These are phyloP conservation scores for Ophthalmolycus amberensis DNA, from an alignment of 2,113 vertebrate genomes.

Conservation along the genomic window DNA sequence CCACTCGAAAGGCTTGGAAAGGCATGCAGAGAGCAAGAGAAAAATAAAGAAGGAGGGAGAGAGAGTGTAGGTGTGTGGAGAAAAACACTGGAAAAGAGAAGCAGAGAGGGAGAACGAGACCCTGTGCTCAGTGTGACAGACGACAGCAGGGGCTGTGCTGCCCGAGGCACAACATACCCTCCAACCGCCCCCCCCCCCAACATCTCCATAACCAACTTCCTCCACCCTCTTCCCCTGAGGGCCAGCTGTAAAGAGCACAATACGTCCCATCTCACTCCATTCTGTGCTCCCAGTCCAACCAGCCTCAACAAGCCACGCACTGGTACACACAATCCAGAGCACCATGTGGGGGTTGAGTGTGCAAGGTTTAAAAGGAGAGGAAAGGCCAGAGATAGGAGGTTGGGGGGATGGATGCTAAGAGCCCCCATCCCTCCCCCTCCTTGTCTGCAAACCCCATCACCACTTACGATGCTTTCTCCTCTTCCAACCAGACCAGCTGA, in stretches of 20 bases:
- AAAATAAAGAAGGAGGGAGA: constrained; percentile 14
- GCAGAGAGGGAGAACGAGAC: constrained; percentile 44
- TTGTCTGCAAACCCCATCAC: constrained; percentile 21
- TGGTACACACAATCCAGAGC: constrained; percentile 45
- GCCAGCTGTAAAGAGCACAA: constrained; percentile 68
- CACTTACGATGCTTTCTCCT: constrained; percentile 35
- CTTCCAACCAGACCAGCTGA: constrained; percentile 31
- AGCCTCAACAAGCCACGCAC: constrained; percentile 10
- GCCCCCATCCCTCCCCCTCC: background rate
- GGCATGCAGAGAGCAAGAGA: constrained; percentile 73
- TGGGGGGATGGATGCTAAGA: background rate
- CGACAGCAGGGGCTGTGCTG: constrained; percentile 65
- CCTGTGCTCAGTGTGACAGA: constrained; percentile 68
- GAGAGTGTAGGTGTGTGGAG: constrained; percentile 5
- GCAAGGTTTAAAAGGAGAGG: constrained; percentile 42
- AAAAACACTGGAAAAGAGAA: constrained; percentile 47
- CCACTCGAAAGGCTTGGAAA: constrained; percentile 72
- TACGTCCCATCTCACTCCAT: constrained; percentile 49
- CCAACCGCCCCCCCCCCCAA: constrained; percentile 14
- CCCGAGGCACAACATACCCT: constrained; percentile 54
- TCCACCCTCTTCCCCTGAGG: constrained; percentile 49
- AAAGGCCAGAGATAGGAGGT: constrained; percentile 7
- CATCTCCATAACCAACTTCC: constrained; percentile 43
- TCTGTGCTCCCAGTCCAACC: constrained; percentile 45
- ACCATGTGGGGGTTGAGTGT: constrained; percentile 41